Conservation (phyloP, 2,797 vertebrate species). For the Otus scops region DNA sequence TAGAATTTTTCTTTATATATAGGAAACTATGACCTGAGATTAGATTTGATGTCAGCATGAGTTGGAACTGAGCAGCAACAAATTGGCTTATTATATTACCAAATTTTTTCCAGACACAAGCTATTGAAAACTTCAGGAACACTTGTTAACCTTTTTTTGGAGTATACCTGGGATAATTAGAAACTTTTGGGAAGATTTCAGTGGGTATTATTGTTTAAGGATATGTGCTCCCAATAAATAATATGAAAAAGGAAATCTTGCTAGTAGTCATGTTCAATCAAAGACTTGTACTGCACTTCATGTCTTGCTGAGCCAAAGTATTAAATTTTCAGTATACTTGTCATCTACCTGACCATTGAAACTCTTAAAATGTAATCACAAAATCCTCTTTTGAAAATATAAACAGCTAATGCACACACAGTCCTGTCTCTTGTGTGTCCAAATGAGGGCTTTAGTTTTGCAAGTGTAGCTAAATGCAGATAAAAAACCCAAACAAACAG, state of each 20-base stretch:
- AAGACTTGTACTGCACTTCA: not conserved
- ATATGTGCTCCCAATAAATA: not conserved
- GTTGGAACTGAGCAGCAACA: not conserved
- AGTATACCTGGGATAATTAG: not conserved
- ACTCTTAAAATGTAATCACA: not conserved
- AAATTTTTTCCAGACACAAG: not conserved
- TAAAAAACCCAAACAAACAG: not conserved
- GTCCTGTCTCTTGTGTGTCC: not conserved
- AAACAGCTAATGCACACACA: not conserved
- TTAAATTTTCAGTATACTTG: not conserved
- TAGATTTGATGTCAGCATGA: not conserved
- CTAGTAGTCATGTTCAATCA: not conserved
- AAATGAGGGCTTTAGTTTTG: not conserved
- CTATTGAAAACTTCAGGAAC: not conserved
- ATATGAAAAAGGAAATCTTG: not conserved
- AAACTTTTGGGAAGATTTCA: not conserved
- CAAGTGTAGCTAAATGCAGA: not conserved
- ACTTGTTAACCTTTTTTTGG: not conserved
- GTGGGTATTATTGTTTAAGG: not conserved
- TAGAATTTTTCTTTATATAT: not conserved
- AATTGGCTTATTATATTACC: not conserved
- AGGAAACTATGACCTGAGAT: not conserved
- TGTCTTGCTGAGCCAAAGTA: not conserved
- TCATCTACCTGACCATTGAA: not conserved
- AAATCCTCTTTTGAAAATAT: not conserved